Evolutionary conservation across 1,140 invertebrate genomes (phyloP), one percentile per base, ranked within the genome.

Genomic region (Fragariocoptes setiger): DNA sequence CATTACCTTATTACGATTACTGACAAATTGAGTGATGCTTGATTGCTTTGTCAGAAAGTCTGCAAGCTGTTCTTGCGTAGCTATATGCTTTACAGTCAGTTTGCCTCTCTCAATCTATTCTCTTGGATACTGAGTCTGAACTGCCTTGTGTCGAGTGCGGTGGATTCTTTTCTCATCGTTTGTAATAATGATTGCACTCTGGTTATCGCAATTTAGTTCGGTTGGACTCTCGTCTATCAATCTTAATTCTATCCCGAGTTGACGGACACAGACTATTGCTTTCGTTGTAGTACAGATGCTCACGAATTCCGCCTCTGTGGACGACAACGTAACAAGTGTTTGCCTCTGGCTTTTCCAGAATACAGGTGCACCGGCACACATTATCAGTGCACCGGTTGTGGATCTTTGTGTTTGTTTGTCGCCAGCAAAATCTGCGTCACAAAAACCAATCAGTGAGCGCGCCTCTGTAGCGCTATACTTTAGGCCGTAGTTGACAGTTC

Each of bases 381-480:
- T 42, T 42, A 55, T 54, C 0, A 55, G 40, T 44, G 51, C 56
- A 2, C 59, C 56, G n/a, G 51, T 56, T 4, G 44, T 53, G 12
- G 54, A 51, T 41, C 46, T 49, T 37, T 45, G n/a, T 42, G n/a
- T n/a, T 13, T 37, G 20, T 15, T 3, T 3, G 8, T 21, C 35
- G 15, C 2, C 38, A 16, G 16, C 43, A 25, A 25, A 46, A 19
- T 44, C 41, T 1, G 45, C 14, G 17, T 45, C 43, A 12, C 18
- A 14, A 35, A 16, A 39, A 19, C 3, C 21, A 5, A n/a, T 3
- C n/a, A 18, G 5, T 8, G 25, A 31, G 8, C n/a, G 25, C 25
- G 8, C 25, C 25, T 31, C 25, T n/a, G n/a, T n/a, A n/a, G n/a
- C 19, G 21, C 42, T 37, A 44, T 39, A 59, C 18, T 46, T 36